Evolutionary conservation across 92 coral and sea anemone species (phyloP), one percentile per base, ranked within the genome.

Genomic region (Meandrina meandrites): DNA sequence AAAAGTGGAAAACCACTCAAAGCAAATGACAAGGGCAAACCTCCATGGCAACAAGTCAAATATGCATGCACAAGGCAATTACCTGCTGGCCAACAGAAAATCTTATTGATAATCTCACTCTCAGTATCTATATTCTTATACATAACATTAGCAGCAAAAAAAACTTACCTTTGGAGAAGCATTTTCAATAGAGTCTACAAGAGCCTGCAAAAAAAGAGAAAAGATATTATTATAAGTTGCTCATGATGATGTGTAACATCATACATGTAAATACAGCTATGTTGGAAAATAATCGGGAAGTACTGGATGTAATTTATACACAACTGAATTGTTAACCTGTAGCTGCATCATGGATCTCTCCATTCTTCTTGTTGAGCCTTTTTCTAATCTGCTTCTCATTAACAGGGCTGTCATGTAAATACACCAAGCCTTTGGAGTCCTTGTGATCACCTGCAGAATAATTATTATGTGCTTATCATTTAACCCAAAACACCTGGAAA

Each of bases 301-400:
- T 60, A 24, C 13, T 24, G 30, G 21, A 36, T 10, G 13, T 8
- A 35, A 51, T 34, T n/a, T 17, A 4, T 6, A 31, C 30, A 40
- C 16, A 70, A 72, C 62, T 50, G 32, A 35, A 40, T 42, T 16
- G n/a, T 47, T 58, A 81, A 97, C 99, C 98, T 95, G 93, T 10
- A 97, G 68, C 87, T 97, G 99, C 98, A 97, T 91, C 99, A 97
- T 97, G 9, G 98, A 90, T 66, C 99, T 84, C 86, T 97, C 98
- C 86, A 92, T 82, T 80, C 88, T 93, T 50, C 98, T 91, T 1
- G 86, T 79, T 62, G 92, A 90, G n/a, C 89, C 93, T 66, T 93
- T 95, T 90, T 97, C 98, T 36, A 92, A 87, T 76, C 90, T 94
- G 89, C 99, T 97, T 81, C 99, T 87, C 88, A 91, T 92, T 64